These are phyloP conservation scores for Eulemur rufifrons DNA, from an alignment of 2,113 vertebrate species.

Conservation along the genomic window DNA sequence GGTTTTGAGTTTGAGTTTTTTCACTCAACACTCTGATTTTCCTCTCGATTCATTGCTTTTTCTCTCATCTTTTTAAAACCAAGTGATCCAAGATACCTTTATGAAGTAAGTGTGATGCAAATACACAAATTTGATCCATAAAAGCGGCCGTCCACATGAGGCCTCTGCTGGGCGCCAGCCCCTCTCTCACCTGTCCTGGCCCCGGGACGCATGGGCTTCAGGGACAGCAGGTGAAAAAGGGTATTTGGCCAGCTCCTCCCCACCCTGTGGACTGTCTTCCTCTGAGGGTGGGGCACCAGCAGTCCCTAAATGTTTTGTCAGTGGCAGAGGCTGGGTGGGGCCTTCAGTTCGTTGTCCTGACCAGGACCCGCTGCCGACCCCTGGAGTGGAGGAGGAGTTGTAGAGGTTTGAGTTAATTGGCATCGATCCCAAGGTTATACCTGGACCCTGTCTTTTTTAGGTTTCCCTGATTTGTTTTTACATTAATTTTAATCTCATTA, in stretches of 20 bases:
- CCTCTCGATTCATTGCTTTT: background rate
- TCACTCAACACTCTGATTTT: background rate
- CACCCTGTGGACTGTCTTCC: too few species aligned
- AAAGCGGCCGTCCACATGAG: rapidly evolving
- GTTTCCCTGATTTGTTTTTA: background rate
- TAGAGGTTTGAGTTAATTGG: background rate
- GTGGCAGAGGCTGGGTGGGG: background rate
- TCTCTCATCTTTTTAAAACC: background rate
- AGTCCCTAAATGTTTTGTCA: background rate
- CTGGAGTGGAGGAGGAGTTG: background rate
- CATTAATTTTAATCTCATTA: background rate
- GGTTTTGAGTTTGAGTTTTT: background rate
- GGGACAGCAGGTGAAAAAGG: background rate
- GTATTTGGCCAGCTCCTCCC: too few species aligned
- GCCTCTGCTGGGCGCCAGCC: background rate
- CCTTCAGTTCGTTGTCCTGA: background rate
- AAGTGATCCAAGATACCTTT: background rate
- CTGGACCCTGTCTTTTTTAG: background rate
- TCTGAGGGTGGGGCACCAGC: background rate
- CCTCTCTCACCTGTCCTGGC: too few species aligned
- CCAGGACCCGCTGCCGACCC: background rate
- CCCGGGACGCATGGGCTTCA: background rate
- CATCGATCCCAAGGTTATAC: background rate
- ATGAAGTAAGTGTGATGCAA: background rate
- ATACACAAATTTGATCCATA: too few species aligned